phyloP scores from a whole-genome alignment of 37 sponge, comb jelly and placozoan genomes.

The Spongia lamella region DNA sequence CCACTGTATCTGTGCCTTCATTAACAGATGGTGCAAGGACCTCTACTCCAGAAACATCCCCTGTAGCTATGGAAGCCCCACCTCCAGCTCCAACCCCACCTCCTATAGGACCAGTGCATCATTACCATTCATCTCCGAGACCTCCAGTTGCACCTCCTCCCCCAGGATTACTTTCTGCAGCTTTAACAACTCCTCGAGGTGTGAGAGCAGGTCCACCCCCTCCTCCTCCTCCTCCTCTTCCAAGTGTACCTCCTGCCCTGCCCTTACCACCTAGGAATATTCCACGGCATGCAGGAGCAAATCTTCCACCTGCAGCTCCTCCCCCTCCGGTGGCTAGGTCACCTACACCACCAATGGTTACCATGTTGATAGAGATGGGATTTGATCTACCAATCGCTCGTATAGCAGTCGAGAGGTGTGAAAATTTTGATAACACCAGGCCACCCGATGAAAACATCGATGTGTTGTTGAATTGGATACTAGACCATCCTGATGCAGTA shows the following conservation, averaged over 20 bases:
- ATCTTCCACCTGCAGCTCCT: background rate
- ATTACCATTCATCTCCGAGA: background rate
- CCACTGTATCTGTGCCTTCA: too few species aligned
- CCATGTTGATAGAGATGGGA: slow-evolving; percentile 59
- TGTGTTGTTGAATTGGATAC: slow-evolving; percentile 57
- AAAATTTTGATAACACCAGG: background rate
- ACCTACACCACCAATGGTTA: slow-evolving; percentile 39
- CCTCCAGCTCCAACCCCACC: slow-evolving; percentile 3
- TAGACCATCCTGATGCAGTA: slow-evolving; percentile 60
- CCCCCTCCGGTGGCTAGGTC: slow-evolving; percentile 5
- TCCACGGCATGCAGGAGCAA: background rate
- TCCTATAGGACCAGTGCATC: background rate
- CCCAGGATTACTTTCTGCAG: background rate
- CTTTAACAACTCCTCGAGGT: background rate
- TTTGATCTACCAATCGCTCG: slow-evolving; percentile 29
- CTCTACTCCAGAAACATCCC: background rate
- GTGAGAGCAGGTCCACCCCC: background rate
- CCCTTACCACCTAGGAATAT: background rate
- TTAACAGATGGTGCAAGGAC: too few species aligned
- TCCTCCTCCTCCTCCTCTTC: background rate
- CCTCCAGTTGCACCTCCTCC: slow-evolving; percentile 1
- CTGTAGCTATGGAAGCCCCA: too few species aligned
- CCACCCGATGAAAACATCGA: slow-evolving; percentile 23
- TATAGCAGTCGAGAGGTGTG: slow-evolving; percentile 49
- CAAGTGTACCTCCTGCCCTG: background rate